phyloP scores from a whole-genome alignment of 2,113 vertebrate genomes.

The Lepus europaeus region DNA sequence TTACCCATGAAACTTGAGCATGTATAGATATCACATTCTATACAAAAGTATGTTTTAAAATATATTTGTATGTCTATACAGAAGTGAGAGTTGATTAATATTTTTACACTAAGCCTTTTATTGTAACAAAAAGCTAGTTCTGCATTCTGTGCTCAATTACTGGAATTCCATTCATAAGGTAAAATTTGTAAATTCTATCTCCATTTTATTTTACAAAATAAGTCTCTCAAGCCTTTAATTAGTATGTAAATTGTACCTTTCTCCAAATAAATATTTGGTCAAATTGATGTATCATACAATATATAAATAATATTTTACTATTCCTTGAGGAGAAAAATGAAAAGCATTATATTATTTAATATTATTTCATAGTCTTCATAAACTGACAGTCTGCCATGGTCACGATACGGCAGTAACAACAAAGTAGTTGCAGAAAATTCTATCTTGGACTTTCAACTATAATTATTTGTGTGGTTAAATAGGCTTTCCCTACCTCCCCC shows the following conservation, averaged over 20 bases:
- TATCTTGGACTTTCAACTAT: not conserved
- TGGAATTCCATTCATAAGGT: not conserved
- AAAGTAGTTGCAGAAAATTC: conserved; percentile 51
- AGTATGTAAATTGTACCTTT: not conserved
- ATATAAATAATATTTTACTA: conserved; percentile 10
- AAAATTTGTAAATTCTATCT: not conserved
- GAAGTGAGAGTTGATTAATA: not conserved
- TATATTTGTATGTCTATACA: not conserved
- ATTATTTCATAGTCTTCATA: not conserved
- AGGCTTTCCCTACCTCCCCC: not conserved
- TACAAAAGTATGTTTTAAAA: not conserved
- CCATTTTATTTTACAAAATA: not conserved
- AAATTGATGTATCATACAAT: not conserved
- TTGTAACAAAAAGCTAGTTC: not conserved
- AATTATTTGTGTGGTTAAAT: conserved; percentile 63
- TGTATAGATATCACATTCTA: not conserved
- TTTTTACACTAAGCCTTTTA: not conserved
- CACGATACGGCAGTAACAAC: conserved; percentile 29
- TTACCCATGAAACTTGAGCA: not conserved
- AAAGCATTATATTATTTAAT: not conserved
- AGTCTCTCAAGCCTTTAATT: not conserved
- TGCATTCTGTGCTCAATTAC: not conserved
- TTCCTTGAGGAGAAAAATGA: not conserved
- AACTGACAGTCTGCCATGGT: not conserved
- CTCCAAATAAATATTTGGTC: not conserved